Percentiles rank a stretch among this genome's conserved stretches.
These are phyloP conservation scores for Drosophila dunni DNA, from an alignment of 1,140 invertebrate species.

Conservation along the genomic window DNA sequence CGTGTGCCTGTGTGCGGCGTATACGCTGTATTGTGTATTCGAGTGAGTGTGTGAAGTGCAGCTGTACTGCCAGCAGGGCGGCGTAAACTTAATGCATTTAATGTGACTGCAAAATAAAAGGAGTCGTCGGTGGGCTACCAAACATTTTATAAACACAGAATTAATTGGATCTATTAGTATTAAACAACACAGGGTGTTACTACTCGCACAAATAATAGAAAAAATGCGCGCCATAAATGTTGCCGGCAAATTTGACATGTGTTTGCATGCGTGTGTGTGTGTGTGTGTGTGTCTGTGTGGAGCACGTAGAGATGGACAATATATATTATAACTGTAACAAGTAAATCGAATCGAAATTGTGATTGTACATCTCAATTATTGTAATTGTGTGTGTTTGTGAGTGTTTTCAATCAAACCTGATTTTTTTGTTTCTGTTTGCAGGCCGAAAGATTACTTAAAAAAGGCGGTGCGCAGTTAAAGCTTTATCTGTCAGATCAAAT, in stretches of 20 bases:
- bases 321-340: slow-evolving; percentile 22
- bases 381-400: neutral
- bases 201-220: slow-evolving; percentile 11
- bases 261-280: slow-evolving; percentile 27
- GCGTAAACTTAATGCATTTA: slow-evolving; percentile 10
- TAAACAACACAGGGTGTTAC: slow-evolving; percentile 54
- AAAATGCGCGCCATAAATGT: slow-evolving; percentile 73
- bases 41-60: slow-evolving; percentile 28
- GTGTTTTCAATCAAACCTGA: slow-evolving; percentile 30
- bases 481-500: slow-evolving; percentile 92
- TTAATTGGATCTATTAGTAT: neutral
- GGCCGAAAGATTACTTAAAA: slow-evolving; percentile 90
- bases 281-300: too few species aligned
- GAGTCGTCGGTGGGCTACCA: neutral
- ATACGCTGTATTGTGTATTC: slow-evolving; percentile 20
- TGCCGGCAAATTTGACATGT: slow-evolving; percentile 54
- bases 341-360: neutral
- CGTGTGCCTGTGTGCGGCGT: slow-evolving; percentile 12
- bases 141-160: slow-evolving; percentile 1
- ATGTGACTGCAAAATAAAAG: slow-evolving; percentile 1
- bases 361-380: slow-evolving; percentile 11
- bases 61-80: slow-evolving; percentile 25
- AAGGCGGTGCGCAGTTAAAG: slow-evolving; percentile 91
- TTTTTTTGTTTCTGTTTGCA: slow-evolving; percentile 82
- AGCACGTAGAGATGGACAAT: slow-evolving; percentile 30